Evolutionary conservation across 2,888 invertebrate genomes (phyloP).

Genomic region (Ellobium chinense): DNA sequence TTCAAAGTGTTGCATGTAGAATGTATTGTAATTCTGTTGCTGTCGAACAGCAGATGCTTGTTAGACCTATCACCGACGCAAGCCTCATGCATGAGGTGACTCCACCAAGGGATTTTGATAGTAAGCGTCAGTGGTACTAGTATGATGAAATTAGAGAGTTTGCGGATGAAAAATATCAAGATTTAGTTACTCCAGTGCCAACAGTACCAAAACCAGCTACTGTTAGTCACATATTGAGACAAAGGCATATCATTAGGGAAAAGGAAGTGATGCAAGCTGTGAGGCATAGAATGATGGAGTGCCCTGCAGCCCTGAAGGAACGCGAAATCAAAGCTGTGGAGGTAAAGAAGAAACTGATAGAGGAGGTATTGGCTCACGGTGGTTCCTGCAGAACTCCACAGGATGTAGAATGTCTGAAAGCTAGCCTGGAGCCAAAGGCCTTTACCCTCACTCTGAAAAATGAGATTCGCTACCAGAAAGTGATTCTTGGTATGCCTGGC

Average conservation of each 20-base stretch:
- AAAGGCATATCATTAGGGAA: background rate
- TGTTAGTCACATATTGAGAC: background rate
- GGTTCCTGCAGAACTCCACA: background rate
- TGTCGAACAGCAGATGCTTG: too few species aligned
- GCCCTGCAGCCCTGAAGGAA: background rate
- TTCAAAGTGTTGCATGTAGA: too few species aligned
- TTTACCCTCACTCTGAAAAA: background rate
- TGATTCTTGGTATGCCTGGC: background rate
- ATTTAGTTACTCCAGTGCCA: background rate
- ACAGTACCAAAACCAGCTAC: background rate
- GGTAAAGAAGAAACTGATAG: background rate
- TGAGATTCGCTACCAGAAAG: slow-evolving; percentile 12
- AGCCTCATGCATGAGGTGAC: too few species aligned
- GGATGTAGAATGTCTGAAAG: background rate
- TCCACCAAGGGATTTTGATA: too few species aligned
- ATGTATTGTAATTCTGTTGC: too few species aligned
- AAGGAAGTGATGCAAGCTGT: background rate
- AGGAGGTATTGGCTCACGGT: background rate
- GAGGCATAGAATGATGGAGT: background rate
- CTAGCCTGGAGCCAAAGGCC: background rate
- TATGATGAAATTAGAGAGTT: slow-evolving; percentile 27
- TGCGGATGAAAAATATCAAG: background rate
- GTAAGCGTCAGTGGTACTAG: background rate
- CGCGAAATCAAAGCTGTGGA: background rate
- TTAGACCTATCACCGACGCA: too few species aligned